A percentile compares a stretch with the other conserved stretches of the same genome.
phyloP scores from a whole-genome alignment of 2,113 vertebrate genomes.

The Silurus glanis region DNA sequence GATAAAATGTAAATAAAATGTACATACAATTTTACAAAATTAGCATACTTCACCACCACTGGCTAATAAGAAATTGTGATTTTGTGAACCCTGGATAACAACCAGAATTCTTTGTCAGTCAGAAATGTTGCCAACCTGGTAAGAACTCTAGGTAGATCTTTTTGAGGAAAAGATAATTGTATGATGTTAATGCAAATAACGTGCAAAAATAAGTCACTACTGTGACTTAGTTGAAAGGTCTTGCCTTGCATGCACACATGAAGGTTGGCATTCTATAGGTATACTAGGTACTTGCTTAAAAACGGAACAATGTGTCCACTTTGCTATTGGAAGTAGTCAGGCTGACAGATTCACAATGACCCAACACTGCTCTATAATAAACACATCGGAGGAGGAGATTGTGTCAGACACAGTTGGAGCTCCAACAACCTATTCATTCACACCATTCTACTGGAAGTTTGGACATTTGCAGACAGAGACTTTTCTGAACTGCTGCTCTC shows the following conservation, averaged over 20 bases:
- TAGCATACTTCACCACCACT: neutral
- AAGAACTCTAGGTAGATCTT: neutral
- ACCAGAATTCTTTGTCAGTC: neutral
- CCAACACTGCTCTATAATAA: neutral
- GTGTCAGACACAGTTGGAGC: neutral
- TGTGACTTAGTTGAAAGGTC: neutral
- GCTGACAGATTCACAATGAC: neutral
- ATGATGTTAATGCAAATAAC: neutral
- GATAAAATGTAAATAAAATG: no score
- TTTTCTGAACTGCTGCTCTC: neutral
- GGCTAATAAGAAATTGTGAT: neutral
- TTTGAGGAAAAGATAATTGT: neutral
- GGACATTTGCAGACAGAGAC: neutral
- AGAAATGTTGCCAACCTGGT: neutral
- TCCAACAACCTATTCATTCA: neutral
- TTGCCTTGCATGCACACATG: neutral
- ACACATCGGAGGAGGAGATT: neutral
- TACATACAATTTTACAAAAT: neutral
- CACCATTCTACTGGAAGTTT: neutral
- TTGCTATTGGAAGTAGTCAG: neutral
- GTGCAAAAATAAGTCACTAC: neutral
- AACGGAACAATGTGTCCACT: neutral
- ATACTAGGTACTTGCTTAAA: neutral
- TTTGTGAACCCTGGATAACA: neutral
- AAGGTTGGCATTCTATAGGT: neutral